Base-by-base conservation (phyloP, 1,140 invertebrate species). In the Sitophilus oryzae region DNA sequence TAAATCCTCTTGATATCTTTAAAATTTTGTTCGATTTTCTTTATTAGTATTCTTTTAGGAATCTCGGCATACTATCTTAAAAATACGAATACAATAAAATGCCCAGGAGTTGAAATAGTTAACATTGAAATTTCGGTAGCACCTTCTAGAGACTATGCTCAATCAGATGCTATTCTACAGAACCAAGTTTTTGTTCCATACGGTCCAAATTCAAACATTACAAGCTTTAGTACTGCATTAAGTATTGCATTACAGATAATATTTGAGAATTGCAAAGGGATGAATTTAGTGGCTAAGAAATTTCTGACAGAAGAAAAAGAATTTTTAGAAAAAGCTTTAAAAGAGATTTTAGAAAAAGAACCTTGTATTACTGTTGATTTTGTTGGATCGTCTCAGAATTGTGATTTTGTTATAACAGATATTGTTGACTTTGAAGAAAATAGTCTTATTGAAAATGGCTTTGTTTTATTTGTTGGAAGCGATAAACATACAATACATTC, bases 71-170 rank as follows among this genome's bases (percentile, higher is more conserved):
- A 18, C 5, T 49, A 25, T 11, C 69, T 72, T 9, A 66, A 49
- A 44, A 70, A 74, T 36, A 56, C 45, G 15, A 50, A 88, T 66
- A 78, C 88, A 1, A 82, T 89, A 16, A 81, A 84, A 65, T 84
- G 88, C 36, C 91, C 89, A 11, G 93, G 92, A 25, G 78, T 97
- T 18, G 90, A 94, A 73, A 74, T 96, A 9, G 81, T 89, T 61
- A 93, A 92, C 37, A 77, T 97, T 63, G 95, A 95, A 71, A 85
- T 89, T 0, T 89, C 87, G 52, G 74, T 93, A 9, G 91, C 93
- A 1, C 90, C 92, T 21, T 80, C 86, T 52, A 81, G 91, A 52
- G 80, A 84, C 55, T 80, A 83, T 63, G 68, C 76, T n/a, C 89
- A 93, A 67, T 70, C 82, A 14, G 60, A 82, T 9, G 92, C 90